Evolutionary conservation across 2,797 vertebrate genomes (phyloP).

Genomic region (Chaetodon trifasciatus): DNA sequence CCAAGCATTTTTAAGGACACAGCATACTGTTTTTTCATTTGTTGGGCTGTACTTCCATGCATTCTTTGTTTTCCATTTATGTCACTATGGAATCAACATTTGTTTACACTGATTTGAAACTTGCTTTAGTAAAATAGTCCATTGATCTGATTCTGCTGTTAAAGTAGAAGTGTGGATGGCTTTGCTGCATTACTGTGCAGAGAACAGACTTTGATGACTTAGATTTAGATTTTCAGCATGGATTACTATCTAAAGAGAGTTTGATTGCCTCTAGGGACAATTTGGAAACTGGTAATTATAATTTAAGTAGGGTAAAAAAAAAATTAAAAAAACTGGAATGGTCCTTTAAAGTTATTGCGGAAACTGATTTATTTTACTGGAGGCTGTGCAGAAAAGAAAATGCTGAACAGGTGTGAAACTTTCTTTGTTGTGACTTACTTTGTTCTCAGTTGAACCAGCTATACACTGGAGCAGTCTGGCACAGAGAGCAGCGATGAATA

Average conservation of each 20-base stretch:
- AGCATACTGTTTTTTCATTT: not conserved
- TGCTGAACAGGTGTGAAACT: conserved; percentile 40
- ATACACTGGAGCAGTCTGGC: not conserved
- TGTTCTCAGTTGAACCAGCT: conserved; percentile 13
- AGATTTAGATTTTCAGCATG: too few relatives aligned
- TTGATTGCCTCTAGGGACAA: not conserved
- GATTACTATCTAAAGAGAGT: not conserved
- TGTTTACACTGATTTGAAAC: not conserved
- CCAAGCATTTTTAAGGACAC: not conserved
- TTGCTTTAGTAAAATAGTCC: not conserved
- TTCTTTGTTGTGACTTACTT: conserved; percentile 32
- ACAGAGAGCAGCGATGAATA: conserved; percentile 17
- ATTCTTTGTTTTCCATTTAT: not conserved
- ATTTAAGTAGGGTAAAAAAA: not conserved
- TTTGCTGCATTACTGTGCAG: not conserved
- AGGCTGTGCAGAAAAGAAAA: conserved; percentile 27
- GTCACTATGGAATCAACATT: not conserved
- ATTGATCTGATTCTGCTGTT: not conserved
- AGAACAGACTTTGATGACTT: too few relatives aligned
- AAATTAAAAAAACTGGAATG: not conserved
- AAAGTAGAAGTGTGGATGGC: not conserved
- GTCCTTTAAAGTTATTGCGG: not conserved
- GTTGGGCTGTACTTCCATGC: too few relatives aligned
- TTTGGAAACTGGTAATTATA: not conserved
- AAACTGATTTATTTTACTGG: not conserved